Evolutionary conservation across 2,113 vertebrate species (phyloP).

Genomic region (Hippoglossus stenolepis): DNA sequence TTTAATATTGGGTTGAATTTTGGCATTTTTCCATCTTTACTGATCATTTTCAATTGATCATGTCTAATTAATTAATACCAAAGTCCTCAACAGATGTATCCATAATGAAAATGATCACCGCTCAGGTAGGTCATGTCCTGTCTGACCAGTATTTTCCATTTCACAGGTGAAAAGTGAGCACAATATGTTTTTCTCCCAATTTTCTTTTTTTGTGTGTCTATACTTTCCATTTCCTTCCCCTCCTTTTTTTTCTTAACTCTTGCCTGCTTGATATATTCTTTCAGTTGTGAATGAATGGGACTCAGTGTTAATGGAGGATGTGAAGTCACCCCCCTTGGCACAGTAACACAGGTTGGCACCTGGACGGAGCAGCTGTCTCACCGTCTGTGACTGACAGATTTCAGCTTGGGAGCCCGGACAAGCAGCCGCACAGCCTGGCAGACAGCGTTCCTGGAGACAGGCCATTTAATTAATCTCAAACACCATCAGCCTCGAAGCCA

Average conservation of each 20-base stretch:
- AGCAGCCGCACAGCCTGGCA: slow-evolving; percentile 29
- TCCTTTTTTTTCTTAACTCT: slow-evolving; percentile 17
- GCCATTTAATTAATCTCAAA: slow-evolving; percentile 69
- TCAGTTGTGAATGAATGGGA: slow-evolving; percentile 54
- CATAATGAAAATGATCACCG: neutral
- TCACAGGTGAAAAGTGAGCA: slow-evolving; percentile 29
- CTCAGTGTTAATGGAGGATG: slow-evolving; percentile 60
- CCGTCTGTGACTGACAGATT: slow-evolving; percentile 66
- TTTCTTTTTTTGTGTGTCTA: neutral
- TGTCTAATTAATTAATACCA: no score
- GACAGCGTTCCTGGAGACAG: slow-evolving; percentile 53
- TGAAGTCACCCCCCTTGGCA: slow-evolving; percentile 74
- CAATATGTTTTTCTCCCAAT: slow-evolving; percentile 13
- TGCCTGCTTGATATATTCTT: slow-evolving; percentile 38
- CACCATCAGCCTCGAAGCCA: slow-evolving; percentile 46
- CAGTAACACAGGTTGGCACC: slow-evolving; percentile 64
- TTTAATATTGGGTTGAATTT: neutral
- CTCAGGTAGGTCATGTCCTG: neutral
- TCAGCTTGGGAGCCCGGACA: slow-evolving; percentile 52
- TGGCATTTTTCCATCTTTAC: neutral
- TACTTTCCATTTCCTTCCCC: slow-evolving; percentile 33
- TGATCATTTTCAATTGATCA: neutral
- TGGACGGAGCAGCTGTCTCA: slow-evolving; percentile 62
- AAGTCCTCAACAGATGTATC: no score
- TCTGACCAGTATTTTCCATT: slow-evolving; percentile 30